Evolutionary conservation across 1,140 invertebrate species (phyloP), one percentile per base, ranked within the genome.

Genomic region (Eupeodes corollae): DNA sequence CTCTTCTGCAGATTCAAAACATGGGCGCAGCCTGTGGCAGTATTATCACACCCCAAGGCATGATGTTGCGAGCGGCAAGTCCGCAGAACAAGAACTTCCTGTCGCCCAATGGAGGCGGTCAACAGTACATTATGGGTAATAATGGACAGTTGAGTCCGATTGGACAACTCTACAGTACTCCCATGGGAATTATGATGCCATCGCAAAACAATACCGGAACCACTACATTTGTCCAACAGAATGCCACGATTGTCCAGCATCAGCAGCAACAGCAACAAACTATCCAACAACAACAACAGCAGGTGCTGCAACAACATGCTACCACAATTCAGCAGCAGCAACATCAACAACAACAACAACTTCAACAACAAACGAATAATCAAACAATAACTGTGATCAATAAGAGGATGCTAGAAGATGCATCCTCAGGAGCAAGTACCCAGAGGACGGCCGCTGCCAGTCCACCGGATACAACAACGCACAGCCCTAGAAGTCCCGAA

Each of bases 391-490:
- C 18, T 43, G n/a, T 42, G 42, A 31, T 32, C 41, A 21, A 26
- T 32, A 16, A 43, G 30, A 6, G 16, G 35, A 79, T 72, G 61
- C 74, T 70, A 53, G 75, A 69, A 63, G 37, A 44, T 39, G 16
- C 44, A 49, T 34, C 47, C 48, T 9, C 47, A 32, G n/a, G 47
- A 46, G 12, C 19, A 37, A 60, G 52, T 48, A 53, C 52, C 63
- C 63, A 51, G 61, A 71, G 53, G 63, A 70, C 18, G 69, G 71
- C 58, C 9, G 57, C 57, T 0, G 61, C 54, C 18, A 65, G 62
- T 57, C 83, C 85, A 6, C 85, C 84, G 0, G 85, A 88, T 56
- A 89, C 85, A 0, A 88, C 85, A 0, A 88, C 85, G 0, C 80
- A 83, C 52, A 87, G 84, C 69, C 84, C 84, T 12, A 55, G 59